Conservation (phyloP, 2,888 invertebrate genomes). For the Clitarchus hookeri region DNA sequence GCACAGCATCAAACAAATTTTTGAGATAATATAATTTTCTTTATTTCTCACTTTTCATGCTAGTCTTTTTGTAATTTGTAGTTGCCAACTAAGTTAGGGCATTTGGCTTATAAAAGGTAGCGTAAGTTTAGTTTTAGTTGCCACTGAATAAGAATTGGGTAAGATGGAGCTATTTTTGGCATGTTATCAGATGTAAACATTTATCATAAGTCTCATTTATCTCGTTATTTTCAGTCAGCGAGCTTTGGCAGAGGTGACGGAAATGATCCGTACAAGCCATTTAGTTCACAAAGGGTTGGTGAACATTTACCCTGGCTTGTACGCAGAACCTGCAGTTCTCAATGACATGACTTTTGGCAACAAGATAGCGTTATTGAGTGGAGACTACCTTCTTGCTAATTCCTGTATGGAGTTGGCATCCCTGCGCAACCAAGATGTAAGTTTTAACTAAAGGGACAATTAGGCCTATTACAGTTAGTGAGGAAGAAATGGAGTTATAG, state of each 20-base stretch:
- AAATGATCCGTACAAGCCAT: slow-evolving; percentile 93
- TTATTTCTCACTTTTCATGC: too few species aligned
- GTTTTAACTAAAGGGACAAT: slow-evolving; percentile 11
- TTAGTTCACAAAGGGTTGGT: slow-evolving; percentile 87
- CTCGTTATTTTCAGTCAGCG: slow-evolving; percentile 65
- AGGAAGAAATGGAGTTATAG: too few species aligned
- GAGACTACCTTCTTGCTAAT: slow-evolving; percentile 88
- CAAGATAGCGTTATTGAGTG: slow-evolving; percentile 90
- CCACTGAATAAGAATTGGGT: too few species aligned
- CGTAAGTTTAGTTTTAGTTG: too few species aligned
- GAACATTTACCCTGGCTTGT: slow-evolving; percentile 70
- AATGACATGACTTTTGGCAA: slow-evolving; percentile 92
- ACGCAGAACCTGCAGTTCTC: slow-evolving; percentile 61
- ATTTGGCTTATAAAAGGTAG: too few species aligned
- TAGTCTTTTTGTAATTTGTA: too few species aligned
- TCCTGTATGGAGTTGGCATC: slow-evolving; percentile 86
- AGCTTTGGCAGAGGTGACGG: slow-evolving; percentile 91
- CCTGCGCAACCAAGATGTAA: slow-evolving; percentile 63
- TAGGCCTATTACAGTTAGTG: too few species aligned
- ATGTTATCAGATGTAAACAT: too few species aligned
- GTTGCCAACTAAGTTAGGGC: too few species aligned
- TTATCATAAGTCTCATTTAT: slow-evolving; percentile 17
- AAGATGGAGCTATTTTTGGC: too few species aligned
- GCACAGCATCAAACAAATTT: too few species aligned
- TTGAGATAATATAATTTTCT: too few species aligned